Percentiles rank a stretch among this genome's conserved stretches.
Evolutionary conservation across 2,797 vertebrate genomes (phyloP).

Genomic region (Neomorphus geoffroyi): DNA sequence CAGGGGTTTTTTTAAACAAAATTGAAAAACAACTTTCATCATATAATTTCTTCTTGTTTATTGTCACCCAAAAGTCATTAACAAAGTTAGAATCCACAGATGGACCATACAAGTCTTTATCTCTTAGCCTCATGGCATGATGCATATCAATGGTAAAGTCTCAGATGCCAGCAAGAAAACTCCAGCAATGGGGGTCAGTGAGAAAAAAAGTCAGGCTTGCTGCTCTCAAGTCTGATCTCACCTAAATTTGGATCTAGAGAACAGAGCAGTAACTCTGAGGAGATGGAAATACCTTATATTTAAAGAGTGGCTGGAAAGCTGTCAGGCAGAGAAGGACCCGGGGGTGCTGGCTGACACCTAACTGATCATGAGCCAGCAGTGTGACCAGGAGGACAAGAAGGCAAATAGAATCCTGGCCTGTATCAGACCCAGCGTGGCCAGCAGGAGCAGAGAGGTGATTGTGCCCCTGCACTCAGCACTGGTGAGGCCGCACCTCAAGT

Average conservation of each 20-base stretch:
- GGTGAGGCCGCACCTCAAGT: rapidly evolving
- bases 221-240: not conserved
- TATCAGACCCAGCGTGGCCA: not conserved
- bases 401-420: not conserved
- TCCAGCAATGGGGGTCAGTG: not conserved
- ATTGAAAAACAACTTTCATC: not conserved
- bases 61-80: not conserved
- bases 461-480: not conserved
- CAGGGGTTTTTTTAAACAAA: not conserved
- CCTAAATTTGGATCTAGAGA: not conserved
- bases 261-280: not conserved
- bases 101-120: not conserved
- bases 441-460: rapidly evolving
- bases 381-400: too few relatives aligned
- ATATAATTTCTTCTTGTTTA: not conserved
- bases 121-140: not conserved
- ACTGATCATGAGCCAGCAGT: not conserved
- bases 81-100: not conserved
- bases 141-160: not conserved
- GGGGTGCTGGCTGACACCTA: not conserved
- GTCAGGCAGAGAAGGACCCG: not conserved
- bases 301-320: not conserved
- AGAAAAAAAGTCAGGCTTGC: not conserved
- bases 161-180: not conserved
- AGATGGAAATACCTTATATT: not conserved